phyloP scores from a whole-genome alignment of 2,797 vertebrate species.

The Mycteria americana region DNA sequence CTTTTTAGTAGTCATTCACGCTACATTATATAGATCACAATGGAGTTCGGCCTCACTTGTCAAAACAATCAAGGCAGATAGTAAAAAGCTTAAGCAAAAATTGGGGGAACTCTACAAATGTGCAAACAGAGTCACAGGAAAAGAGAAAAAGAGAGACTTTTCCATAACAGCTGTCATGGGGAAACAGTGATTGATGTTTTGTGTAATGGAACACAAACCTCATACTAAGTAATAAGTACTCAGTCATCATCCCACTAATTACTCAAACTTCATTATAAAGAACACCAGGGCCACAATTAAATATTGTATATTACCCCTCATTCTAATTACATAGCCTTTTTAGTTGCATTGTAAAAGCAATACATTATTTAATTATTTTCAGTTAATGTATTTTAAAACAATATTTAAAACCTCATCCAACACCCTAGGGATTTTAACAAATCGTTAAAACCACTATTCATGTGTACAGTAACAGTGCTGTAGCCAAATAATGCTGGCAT shows the following conservation, averaged over 20 bases:
- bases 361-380: slow-evolving; percentile 49
- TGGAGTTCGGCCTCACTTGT: background rate
- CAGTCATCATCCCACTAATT: slow-evolving; percentile 58
- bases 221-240: slow-evolving; percentile 42
- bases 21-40: background rate
- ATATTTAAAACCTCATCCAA: slow-evolving; percentile 27
- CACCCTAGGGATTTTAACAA: background rate
- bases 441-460: background rate
- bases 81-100: background rate
- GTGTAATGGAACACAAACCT: slow-evolving; percentile 56
- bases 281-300: slow-evolving; percentile 39
- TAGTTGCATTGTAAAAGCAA: background rate
- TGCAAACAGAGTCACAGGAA: background rate
- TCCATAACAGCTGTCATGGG: slow-evolving; percentile 31
- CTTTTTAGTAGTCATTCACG: background rate
- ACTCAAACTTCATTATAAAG: slow-evolving; percentile 42
- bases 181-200: slow-evolving; percentile 57
- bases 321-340: slow-evolving; percentile 41
- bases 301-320: slow-evolving; percentile 11
- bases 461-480: background rate
- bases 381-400: slow-evolving; percentile 51
- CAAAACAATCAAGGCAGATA: background rate
- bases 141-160: slow-evolving; percentile 5
- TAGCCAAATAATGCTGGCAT: background rate
- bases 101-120: background rate